A percentile compares a stretch with the other conserved stretches of the same genome.
Evolutionary conservation across 64 coral and sea anemone species (phyloP).

Genomic region (Hydrozoanthus tunicans): DNA sequence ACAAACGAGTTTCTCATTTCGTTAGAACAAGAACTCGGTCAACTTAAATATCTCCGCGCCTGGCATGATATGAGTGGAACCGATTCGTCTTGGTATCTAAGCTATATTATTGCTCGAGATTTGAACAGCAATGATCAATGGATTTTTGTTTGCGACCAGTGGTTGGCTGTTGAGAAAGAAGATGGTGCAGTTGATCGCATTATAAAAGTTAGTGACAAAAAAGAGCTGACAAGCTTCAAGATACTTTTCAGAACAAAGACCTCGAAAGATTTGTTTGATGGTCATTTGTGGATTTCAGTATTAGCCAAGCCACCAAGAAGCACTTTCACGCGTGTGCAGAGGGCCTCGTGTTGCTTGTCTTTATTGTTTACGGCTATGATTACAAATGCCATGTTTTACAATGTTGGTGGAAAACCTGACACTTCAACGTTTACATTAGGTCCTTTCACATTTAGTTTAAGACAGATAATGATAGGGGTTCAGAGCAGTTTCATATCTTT

Average conservation of each 20-base stretch:
- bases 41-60: slow-evolving; percentile 23
- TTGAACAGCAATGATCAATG: slow-evolving; percentile 48
- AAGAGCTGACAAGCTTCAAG: slow-evolving; percentile 60
- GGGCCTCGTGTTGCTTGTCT: slow-evolving; percentile 42
- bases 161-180: slow-evolving; percentile 51
- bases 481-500: slow-evolving; percentile 47
- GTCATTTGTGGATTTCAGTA: slow-evolving; percentile 51
- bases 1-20: slow-evolving; percentile 55
- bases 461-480: slow-evolving; percentile 49
- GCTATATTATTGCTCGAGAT: slow-evolving; percentile 64
- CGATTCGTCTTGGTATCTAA: slow-evolving; percentile 52
- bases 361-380: slow-evolving; percentile 48
- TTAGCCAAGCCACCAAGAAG: slow-evolving; percentile 37
- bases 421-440: slow-evolving; percentile 25
- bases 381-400: slow-evolving; percentile 56
- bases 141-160: slow-evolving; percentile 57
- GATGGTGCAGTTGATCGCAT: slow-evolving; percentile 46
- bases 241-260: slow-evolving; percentile 61
- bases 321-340: slow-evolving; percentile 47
- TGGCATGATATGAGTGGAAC: slow-evolving; percentile 77
- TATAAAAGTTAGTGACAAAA: slow-evolving; percentile 33
- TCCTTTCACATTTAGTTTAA: slow-evolving; percentile 43
- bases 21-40: slow-evolving; percentile 45
- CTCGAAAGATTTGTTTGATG: slow-evolving; percentile 53
- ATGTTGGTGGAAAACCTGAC: slow-evolving; percentile 40